Base-by-base conservation (phyloP, 2,797 vertebrate genomes). In the Spea hammondii region DNA sequence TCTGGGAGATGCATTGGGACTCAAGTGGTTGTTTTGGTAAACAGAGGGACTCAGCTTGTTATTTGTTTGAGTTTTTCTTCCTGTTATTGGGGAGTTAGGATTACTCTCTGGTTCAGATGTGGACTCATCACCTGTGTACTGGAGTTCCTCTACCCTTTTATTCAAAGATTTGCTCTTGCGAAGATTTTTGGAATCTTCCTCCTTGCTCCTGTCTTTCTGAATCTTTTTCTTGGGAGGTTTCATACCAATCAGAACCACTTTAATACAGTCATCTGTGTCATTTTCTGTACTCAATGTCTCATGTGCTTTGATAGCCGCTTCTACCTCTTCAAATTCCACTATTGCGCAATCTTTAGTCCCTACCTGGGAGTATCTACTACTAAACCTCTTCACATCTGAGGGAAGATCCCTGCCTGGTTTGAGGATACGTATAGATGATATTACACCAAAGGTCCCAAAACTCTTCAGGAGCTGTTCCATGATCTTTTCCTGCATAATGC, bases 201-300 rank as follows among this genome's bases (percentile, higher is more conserved):
- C 94, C 0, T 84, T 89, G 13, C 85, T 92, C 53, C 93, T 91
- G 1, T 97, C 97, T 87, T 96, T 98, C 11, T 87, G 84, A 0
- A 94, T 92, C 73, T 98, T 99, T 91, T 99, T 99, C 88, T 98
- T 99, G 1, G 97, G 96, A 0, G 96, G 96, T 84, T 98, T 99
- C 85, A 90, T 95, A 5, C 96, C 97, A 14, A 99, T 98, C 77
- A 98, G 90, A 60, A 96, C 88, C 53, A 97, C 95, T 80, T 94
- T 98, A 86, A 98, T 89, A 62, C 91, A 88, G 0, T 79, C 85
- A 13, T 84, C 86, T 50, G 82, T 82, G 13, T 84, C 87, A 0
- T 92, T 91, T 77, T 92, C 91, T 0, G 85, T 55, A 13, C 89
- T 86, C 76, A 94, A 92, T 1, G 91, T 93, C 17, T 98, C 94